phyloP scores from a whole-genome alignment of 2,888 invertebrate species.

The Gortyna flavago region DNA sequence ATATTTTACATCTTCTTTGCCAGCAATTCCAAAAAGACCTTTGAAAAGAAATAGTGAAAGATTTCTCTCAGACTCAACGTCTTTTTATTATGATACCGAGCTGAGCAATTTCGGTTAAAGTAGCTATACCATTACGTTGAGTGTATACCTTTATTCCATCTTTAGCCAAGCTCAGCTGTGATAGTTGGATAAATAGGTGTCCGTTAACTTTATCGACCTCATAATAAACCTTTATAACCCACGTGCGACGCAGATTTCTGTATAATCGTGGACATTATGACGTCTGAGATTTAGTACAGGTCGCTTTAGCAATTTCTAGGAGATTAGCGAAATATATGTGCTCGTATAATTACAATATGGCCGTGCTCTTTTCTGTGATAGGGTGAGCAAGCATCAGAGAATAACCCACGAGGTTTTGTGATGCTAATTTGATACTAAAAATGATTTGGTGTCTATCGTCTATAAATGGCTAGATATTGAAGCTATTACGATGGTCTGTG shows the following conservation, averaged over 20 bases:
- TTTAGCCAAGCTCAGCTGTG: constrained; percentile 52
- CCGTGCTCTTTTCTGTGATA: constrained; percentile 46
- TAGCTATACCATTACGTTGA: constrained; percentile 55
- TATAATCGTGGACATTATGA: constrained; percentile 61
- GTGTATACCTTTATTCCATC: constrained; percentile 54
- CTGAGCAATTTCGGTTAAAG: constrained; percentile 55
- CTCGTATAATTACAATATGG: constrained; percentile 59
- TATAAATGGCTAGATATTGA: constrained; percentile 5
- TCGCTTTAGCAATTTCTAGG: constrained; percentile 56
- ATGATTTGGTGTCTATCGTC: neutral
- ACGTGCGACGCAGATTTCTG: constrained; percentile 62
- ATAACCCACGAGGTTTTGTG: constrained; percentile 27
- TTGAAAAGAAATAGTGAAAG: neutral
- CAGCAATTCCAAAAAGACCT: neutral
- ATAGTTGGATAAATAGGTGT: constrained; percentile 62
- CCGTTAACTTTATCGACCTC: constrained; percentile 64
- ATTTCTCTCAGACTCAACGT: constrained; percentile 19
- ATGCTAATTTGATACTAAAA: constrained; percentile 38
- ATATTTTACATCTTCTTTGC: neutral
- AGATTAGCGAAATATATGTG: constrained; percentile 61
- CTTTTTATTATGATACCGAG: constrained; percentile 28
- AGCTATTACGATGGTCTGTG: neutral
- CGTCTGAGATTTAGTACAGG: constrained; percentile 58
- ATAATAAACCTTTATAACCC: constrained; percentile 64
- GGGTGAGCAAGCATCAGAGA: constrained; percentile 21